phyloP scores from a whole-genome alignment of 2,797 vertebrate genomes.

The Serranus cabrilla region DNA sequence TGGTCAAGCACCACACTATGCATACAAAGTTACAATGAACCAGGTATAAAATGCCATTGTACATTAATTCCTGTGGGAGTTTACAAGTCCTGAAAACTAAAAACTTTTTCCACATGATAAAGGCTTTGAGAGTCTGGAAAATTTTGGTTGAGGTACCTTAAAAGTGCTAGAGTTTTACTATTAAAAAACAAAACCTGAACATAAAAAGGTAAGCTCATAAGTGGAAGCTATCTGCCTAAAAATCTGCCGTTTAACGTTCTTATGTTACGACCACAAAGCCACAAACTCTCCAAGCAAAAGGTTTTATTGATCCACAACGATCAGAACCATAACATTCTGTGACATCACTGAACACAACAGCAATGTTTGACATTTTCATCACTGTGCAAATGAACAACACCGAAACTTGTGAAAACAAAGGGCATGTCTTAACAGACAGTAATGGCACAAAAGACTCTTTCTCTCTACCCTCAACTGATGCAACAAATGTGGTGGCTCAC shows the following conservation, averaged over 20 bases:
- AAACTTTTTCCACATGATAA: too few species aligned
- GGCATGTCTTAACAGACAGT: slow-evolving; percentile 57
- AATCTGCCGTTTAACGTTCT: neutral
- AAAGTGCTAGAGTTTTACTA: too few species aligned
- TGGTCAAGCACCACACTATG: too few species aligned
- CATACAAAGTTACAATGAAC: too few species aligned
- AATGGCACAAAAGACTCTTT: slow-evolving; percentile 73
- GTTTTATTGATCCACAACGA: slow-evolving; percentile 83
- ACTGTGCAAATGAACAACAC: slow-evolving; percentile 78
- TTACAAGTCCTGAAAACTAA: too few species aligned
- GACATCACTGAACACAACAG: slow-evolving; percentile 83
- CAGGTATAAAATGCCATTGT: too few species aligned
- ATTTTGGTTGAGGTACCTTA: too few species aligned
- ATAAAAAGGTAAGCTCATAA: too few species aligned
- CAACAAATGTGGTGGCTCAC: slow-evolving; percentile 65
- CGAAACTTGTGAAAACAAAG: slow-evolving; percentile 54
- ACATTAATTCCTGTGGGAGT: too few species aligned
- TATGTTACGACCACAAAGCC: neutral
- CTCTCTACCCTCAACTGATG: slow-evolving; percentile 46
- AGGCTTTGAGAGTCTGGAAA: too few species aligned
- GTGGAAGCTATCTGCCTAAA: too few species aligned
- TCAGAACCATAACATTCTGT: slow-evolving; percentile 80
- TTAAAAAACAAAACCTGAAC: too few species aligned
- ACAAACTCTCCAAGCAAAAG: slow-evolving; percentile 65
- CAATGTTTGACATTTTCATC: slow-evolving; percentile 71